Evolutionary conservation across 2,888 invertebrate species (phyloP), one percentile per base, ranked within the genome.

Genomic region (Aphrophora alni): DNA sequence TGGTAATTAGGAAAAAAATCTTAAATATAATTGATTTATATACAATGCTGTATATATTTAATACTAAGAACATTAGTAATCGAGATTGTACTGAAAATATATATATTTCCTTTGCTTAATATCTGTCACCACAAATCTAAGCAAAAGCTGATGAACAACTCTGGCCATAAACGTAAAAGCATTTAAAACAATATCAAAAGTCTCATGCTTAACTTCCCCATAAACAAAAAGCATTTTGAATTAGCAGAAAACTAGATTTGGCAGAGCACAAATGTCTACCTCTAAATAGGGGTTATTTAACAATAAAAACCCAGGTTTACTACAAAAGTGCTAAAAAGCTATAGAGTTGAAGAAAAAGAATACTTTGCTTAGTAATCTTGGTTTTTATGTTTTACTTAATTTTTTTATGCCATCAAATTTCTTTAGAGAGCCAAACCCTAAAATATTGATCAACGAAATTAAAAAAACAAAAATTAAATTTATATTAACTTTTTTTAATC

Each of bases 141-240:
- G 59, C 59, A 59, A 59, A 59, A 59, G 59, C 59, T 3, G 14
- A 2, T 59, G n/a, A 59, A 21, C 59, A 59, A 59, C 12, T 59
- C 8, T 59, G n/a, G 59, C 59, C 59, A 59, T 59, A 59, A 59
- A 21, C 2, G 1, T 21, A 59, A 77, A 78, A 78, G 78, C 78
- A 70, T 74, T 38, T 78, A 69, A 77, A 70, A 77, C 71, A 77
- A 77, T 44, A 71, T 71, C n/a, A 71, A 38, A 78, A 44, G 72
- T 79, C 73, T 79, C 81, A 81, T 81, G 81, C 81, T 81, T 78
- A 76, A 78, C 78, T 81, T 81, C 78, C 81, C 81, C 81, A 81
- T 78, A 38, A 76, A 81, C 75, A 78, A 69, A 70, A 81, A 81
- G 81, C 81, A 77, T 26, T 33, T 78, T 74, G 59, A 59, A 59